Conservation (phyloP, 37 sponge, comb jelly and placozoan species). For the Beroe ovata region DNA sequence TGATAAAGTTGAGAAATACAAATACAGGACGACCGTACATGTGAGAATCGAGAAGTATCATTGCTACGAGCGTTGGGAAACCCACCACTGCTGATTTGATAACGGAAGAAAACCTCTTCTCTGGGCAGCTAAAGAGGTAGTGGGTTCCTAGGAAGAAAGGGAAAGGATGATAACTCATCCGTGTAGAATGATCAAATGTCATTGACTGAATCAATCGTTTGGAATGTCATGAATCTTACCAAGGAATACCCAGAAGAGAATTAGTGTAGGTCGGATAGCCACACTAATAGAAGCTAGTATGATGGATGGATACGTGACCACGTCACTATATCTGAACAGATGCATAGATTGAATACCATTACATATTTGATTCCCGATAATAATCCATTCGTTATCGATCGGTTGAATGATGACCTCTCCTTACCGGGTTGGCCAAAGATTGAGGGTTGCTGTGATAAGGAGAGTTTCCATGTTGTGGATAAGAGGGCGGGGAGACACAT, state of each 20-base stretch:
- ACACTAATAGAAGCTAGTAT: constrained; percentile 30
- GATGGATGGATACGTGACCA: neutral
- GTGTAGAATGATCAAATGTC: too few relatives aligned
- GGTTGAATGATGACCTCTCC: too few relatives aligned
- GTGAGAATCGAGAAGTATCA: neutral
- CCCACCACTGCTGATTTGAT: constrained; percentile 2
- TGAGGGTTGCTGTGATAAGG: constrained; percentile 21
- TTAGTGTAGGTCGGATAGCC: constrained; percentile 19
- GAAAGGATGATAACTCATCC: too few relatives aligned
- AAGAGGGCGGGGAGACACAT: constrained; percentile 24
- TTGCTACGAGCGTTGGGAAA: neutral
- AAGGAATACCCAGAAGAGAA: constrained; percentile 36
- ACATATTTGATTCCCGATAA: too few relatives aligned
- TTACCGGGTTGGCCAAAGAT: constrained; percentile 28
- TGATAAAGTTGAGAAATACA: constrained; percentile 27
- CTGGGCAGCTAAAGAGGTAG: neutral
- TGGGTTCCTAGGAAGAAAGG: too few relatives aligned
- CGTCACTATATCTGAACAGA: constrained; percentile 21
- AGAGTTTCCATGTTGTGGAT: constrained; percentile 42
- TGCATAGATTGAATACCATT: too few relatives aligned
- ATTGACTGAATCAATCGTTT: neutral
- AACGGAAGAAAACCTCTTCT: neutral
- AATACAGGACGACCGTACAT: neutral
- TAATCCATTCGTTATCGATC: too few relatives aligned
- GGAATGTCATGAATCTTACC: too few relatives aligned